These are phyloP conservation scores for Macrostomum lignano DNA, from an alignment of 1,140 invertebrate genomes.

Conservation along the genomic window DNA sequence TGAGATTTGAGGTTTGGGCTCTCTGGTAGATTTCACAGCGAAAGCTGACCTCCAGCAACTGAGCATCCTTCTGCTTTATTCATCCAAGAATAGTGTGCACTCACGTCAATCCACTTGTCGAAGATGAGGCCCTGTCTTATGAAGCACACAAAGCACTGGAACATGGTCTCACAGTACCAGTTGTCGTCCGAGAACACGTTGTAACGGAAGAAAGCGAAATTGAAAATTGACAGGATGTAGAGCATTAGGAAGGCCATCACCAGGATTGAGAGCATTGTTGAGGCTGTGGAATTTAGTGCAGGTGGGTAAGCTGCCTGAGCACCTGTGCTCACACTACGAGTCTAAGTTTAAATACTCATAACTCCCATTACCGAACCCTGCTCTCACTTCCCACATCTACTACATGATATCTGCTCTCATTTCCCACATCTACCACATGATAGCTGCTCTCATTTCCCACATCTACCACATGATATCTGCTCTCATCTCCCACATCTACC, in stretches of 20 bases:
- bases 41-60: constrained; percentile 4
- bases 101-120: constrained; percentile 3
- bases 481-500: too few species aligned
- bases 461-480: too few species aligned
- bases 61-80: too few species aligned
- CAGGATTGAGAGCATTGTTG: neutral
- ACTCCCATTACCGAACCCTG: too few species aligned
- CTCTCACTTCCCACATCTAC: too few species aligned
- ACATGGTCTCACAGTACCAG: neutral
- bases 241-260: neutral
- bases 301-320: neutral
- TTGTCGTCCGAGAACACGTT: neutral
- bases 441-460: too few species aligned
- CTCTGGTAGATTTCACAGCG: too few species aligned
- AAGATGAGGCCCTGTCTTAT: neutral
- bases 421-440: too few species aligned
- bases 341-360: neutral
- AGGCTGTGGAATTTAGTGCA: neutral
- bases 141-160: neutral
- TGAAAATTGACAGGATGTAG: neutral
- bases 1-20: too few species aligned
- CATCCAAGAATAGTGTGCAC: too few species aligned
- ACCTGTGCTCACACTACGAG: neutral
- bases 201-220: neutral
- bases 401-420: too few species aligned